A percentile compares a stretch with the other conserved stretches of the same genome.
Evolutionary conservation across 2,113 vertebrate species (phyloP).

Genomic region (Alethe diademata): DNA sequence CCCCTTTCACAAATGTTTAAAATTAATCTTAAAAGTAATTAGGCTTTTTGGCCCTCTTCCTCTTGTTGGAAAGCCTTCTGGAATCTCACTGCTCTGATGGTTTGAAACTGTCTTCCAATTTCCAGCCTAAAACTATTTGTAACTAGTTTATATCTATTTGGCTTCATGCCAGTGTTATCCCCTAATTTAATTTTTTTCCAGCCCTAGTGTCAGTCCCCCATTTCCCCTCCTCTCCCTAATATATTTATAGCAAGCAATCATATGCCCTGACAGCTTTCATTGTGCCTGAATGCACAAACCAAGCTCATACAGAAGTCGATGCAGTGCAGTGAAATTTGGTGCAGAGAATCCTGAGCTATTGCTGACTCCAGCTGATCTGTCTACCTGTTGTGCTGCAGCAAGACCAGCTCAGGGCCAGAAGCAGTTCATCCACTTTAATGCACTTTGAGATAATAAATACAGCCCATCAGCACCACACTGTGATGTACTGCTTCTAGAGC

Average conservation of each 20-base stretch:
- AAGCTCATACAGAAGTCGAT: background rate
- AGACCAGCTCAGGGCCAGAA: slow-evolving; percentile 35
- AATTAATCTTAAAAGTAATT: background rate
- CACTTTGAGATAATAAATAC: slow-evolving; percentile 48
- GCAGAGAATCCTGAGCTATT: slow-evolving; percentile 30
- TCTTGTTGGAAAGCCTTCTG: background rate
- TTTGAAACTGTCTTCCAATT: background rate
- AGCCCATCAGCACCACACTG: slow-evolving; percentile 17
- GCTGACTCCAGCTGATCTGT: slow-evolving; percentile 31
- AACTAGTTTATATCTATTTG: slow-evolving; percentile 12
- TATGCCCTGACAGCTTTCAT: slow-evolving; percentile 50
- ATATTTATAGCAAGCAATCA: slow-evolving; percentile 54
- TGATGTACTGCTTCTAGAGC: slow-evolving; percentile 32
- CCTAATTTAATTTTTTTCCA: background rate
- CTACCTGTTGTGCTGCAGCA: slow-evolving; percentile 54
- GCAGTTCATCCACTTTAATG: slow-evolving; percentile 44
- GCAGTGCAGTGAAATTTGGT: slow-evolving; percentile 29
- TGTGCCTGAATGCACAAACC: slow-evolving; percentile 43
- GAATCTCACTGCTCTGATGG: background rate
- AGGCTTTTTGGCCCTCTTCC: background rate
- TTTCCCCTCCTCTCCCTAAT: background rate
- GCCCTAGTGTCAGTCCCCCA: background rate
- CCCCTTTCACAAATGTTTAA: background rate
- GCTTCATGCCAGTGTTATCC: slow-evolving; percentile 1
- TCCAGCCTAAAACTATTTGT: slow-evolving; percentile 2